These are phyloP conservation scores for Drosophila vallismaia DNA, from an alignment of 2,888 invertebrate genomes.

Conservation along the genomic window DNA sequence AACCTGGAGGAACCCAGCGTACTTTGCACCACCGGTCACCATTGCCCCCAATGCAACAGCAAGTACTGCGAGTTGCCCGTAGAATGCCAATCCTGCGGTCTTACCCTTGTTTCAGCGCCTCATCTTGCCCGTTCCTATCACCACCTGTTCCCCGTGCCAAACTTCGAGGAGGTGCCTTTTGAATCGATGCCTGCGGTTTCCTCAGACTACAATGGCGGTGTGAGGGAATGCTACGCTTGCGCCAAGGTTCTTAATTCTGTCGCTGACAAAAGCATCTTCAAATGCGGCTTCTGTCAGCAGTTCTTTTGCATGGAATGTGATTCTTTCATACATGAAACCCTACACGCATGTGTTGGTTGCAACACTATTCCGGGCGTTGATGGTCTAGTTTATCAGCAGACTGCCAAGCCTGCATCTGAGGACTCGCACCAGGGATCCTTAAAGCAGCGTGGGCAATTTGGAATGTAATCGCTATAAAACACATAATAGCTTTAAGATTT, in stretches of 20 bases:
- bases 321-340: constrained; percentile 94
- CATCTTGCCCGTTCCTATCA: constrained; percentile 99
- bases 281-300: constrained; percentile 91
- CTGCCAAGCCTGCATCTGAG: constrained; percentile 23
- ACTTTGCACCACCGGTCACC: constrained; percentile 90
- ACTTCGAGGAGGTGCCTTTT: constrained; percentile 90
- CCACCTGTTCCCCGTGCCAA: constrained; percentile 96
- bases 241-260: constrained; percentile 86
- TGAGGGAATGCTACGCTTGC: constrained; percentile 89
- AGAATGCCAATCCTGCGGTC: constrained; percentile 97
- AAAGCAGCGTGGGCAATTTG: constrained; percentile 40
- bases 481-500: constrained; percentile 5
- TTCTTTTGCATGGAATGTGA: constrained; percentile 98
- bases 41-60: constrained; percentile 97
- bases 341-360: constrained; percentile 99
- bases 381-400: constrained; percentile 77
- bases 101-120: constrained; percentile 98
- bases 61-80: constrained; percentile 99
- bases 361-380: constrained; percentile 86
- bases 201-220: constrained; percentile 83
- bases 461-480: constrained; percentile 21
- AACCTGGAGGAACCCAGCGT: constrained; percentile 88
- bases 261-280: constrained; percentile 91
- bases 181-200: constrained; percentile 75
- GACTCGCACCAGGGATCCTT: constrained; percentile 7